phyloP scores from a whole-genome alignment of 1,140 invertebrate genomes.

The Drosophila melanica region DNA sequence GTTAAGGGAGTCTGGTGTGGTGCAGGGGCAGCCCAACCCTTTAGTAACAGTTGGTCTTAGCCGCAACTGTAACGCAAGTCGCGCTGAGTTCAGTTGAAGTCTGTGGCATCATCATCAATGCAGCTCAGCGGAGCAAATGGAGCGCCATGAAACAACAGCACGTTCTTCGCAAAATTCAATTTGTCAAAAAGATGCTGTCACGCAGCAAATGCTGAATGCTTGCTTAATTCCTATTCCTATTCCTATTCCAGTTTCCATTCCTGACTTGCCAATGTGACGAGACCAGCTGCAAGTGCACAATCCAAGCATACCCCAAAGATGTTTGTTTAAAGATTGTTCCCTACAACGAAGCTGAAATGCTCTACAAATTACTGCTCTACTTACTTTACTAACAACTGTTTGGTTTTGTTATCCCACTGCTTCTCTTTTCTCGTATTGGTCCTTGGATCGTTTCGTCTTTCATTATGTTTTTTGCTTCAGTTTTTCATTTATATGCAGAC shows the following conservation, averaged over 20 bases:
- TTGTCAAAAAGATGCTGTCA: conserved; percentile 81
- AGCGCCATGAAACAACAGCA: conserved; percentile 78
- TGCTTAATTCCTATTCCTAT: conserved; percentile 71
- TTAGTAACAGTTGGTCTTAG: conserved; percentile 35
- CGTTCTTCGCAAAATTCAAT: conserved; percentile 74
- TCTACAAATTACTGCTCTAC: not conserved
- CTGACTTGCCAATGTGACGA: conserved; percentile 33
- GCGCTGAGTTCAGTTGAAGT: conserved; percentile 17
- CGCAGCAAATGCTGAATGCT: conserved; percentile 76
- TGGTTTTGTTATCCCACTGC: no score
- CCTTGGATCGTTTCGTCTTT: no score
- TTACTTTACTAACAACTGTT: not conserved
- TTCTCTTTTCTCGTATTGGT: no score
- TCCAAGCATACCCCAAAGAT: conserved; percentile 1
- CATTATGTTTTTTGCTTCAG: no score
- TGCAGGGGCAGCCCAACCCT: conserved; percentile 1
- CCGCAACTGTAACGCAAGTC: conserved; percentile 38
- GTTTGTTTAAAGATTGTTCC: not conserved
- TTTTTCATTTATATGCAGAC: no score
- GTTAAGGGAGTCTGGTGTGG: conserved; percentile 7
- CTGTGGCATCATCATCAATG: conserved; percentile 57
- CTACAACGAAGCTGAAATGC: not conserved
- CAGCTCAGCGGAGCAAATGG: conserved; percentile 59
- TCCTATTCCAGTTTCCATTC: conserved; percentile 7
- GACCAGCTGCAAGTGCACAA: conserved; percentile 16